A percentile compares a stretch with the other conserved stretches of the same genome.
Conservation (phyloP, 2,113 vertebrate species). For the Gymnarchus niloticus region DNA sequence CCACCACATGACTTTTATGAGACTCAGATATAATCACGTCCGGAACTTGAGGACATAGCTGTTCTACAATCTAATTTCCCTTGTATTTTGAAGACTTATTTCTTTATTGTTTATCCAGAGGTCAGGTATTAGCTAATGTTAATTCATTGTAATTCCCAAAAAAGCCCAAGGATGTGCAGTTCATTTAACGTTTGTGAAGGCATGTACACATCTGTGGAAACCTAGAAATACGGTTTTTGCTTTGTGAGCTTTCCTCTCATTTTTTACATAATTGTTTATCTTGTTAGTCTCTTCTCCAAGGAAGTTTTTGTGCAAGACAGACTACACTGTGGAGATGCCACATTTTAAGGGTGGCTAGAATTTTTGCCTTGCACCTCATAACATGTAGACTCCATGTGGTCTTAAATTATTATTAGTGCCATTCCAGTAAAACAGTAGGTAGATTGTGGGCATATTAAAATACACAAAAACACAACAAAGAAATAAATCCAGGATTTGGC, state of each 20-base stretch:
- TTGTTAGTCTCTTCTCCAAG: not conserved
- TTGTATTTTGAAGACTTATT: not conserved
- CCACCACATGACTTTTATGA: not conserved
- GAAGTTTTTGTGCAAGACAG: not conserved
- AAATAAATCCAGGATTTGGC: constrained; percentile 8
- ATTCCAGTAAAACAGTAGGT: not conserved
- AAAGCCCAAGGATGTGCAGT: not conserved
- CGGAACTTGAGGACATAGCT: not conserved
- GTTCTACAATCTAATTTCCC: not conserved
- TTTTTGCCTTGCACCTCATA: not conserved
- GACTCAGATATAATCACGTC: not conserved
- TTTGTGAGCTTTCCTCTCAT: not conserved
- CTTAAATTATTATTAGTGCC: not conserved
- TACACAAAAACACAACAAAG: not conserved
- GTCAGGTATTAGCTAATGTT: not conserved
- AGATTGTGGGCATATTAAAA: not conserved
- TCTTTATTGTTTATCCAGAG: not conserved
- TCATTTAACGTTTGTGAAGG: not conserved
- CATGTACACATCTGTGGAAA: not conserved
- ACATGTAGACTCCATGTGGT: not conserved
- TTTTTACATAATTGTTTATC: not conserved
- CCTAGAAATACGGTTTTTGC: not conserved
- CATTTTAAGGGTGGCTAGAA: not conserved
- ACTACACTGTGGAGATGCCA: not conserved
- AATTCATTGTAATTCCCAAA: not conserved